Evolutionary conservation across 2,113 vertebrate genomes (phyloP).

Genomic region (Chaenogobius annularis): DNA sequence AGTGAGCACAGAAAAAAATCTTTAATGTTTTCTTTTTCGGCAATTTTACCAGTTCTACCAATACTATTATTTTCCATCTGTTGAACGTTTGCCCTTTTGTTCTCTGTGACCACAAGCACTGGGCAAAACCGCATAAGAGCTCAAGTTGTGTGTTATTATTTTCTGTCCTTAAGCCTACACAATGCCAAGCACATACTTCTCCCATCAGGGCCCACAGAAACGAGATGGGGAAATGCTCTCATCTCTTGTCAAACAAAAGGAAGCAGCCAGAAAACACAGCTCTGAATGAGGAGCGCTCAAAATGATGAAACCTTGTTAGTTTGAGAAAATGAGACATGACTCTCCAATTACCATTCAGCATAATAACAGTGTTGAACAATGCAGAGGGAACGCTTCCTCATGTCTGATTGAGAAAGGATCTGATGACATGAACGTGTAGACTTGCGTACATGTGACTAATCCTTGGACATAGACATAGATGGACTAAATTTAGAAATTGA

Average conservation of each 20-base stretch:
- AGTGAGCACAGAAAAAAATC: slow-evolving; percentile 34
- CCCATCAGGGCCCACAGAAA: slow-evolving; percentile 42
- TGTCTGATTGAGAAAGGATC: slow-evolving; percentile 24
- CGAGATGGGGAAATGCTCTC: slow-evolving; percentile 21
- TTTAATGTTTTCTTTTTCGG: background rate
- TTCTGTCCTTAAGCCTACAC: slow-evolving; percentile 40
- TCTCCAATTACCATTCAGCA: slow-evolving; percentile 56
- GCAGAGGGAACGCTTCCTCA: slow-evolving; percentile 40
- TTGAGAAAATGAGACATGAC: slow-evolving; percentile 47
- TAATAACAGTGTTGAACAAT: slow-evolving; percentile 62
- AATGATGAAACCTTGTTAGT: slow-evolving; percentile 55
- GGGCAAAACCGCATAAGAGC: slow-evolving; percentile 46
- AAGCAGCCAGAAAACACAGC: slow-evolving; percentile 46
- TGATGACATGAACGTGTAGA: background rate
- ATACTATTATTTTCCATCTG: slow-evolving; percentile 36
- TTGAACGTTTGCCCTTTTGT: slow-evolving; percentile 41
- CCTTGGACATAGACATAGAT: background rate
- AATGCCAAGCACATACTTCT: slow-evolving; percentile 56
- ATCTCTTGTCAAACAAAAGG: slow-evolving; percentile 63
- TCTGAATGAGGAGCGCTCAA: slow-evolving; percentile 53
- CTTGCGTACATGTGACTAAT: background rate
- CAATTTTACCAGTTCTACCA: slow-evolving; percentile 49
- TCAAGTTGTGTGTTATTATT: slow-evolving; percentile 20
- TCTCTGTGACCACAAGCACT: slow-evolving; percentile 18
- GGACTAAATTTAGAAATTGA: background rate